Conservation (phyloP, 1,140 invertebrate species). For the Pseudoatta argentina region DNA sequence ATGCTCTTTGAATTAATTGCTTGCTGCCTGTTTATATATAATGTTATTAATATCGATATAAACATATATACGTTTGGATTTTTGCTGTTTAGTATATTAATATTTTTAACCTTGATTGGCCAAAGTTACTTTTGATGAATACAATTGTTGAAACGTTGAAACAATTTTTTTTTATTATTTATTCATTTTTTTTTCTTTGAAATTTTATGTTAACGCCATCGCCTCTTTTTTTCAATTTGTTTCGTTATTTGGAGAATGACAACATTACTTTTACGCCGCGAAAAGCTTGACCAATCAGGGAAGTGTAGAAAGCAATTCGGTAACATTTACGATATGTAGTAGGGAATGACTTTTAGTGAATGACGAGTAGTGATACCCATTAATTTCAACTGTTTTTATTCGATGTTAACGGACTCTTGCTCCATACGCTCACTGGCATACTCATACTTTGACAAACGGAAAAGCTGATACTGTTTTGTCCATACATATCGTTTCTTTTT, state of each 20-base stretch:
- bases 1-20: constrained; percentile 82
- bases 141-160: not conserved
- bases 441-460: constrained; percentile 38
- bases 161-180: not conserved
- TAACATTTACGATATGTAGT: constrained; percentile 67
- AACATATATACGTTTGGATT: constrained; percentile 71
- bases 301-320: constrained; percentile 67
- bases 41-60: constrained; percentile 75
- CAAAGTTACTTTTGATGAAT: constrained; percentile 49
- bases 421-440: constrained; percentile 52
- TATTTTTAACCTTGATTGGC: constrained; percentile 78
- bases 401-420: constrained; percentile 66
- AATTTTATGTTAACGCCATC: not conserved
- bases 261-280: not conserved
- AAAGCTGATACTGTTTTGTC: constrained; percentile 45
- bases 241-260: not conserved
- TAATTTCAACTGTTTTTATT: constrained; percentile 64
- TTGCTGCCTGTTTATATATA: constrained; percentile 84
- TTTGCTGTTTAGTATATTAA: constrained; percentile 77
- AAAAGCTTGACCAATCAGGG: constrained; percentile 73
- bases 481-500: constrained; percentile 67
- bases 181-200: not conserved
- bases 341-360: constrained; percentile 75
- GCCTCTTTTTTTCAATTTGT: not conserved
- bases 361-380: constrained; percentile 71